Conservation (phyloP, 2,888 invertebrate genomes). For the Thymelicus lineola region DNA sequence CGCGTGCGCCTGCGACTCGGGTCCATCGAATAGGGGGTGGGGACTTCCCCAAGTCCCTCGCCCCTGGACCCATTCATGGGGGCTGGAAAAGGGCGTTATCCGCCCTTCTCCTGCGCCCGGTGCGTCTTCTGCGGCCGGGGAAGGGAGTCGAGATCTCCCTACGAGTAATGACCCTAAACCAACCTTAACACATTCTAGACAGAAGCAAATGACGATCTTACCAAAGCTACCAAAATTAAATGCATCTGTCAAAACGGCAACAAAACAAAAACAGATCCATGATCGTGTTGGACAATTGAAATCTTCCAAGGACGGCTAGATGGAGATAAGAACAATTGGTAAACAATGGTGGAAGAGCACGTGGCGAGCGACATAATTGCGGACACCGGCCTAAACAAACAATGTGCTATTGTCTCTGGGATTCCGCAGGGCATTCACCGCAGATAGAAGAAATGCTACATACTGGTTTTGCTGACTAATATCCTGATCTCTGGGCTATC, state of each 20-base stretch:
- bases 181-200: too few species aligned
- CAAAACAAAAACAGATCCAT: slow-evolving; percentile 39
- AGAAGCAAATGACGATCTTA: neutral
- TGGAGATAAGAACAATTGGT: slow-evolving; percentile 74
- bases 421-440: slow-evolving; percentile 50
- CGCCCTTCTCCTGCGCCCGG: too few species aligned
- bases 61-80: too few species aligned
- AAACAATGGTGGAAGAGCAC: slow-evolving; percentile 67
- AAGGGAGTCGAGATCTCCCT: too few species aligned
- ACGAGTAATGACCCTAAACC: too few species aligned
- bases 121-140: too few species aligned
- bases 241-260: slow-evolving; percentile 31
- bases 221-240: neutral
- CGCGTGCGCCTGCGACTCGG: too few species aligned
- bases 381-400: slow-evolving; percentile 66
- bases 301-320: slow-evolving; percentile 70
- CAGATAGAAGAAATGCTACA: slow-evolving; percentile 39
- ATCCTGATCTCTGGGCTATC: neutral
- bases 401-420: slow-evolving; percentile 69
- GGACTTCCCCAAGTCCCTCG: too few species aligned
- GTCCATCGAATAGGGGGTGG: too few species aligned
- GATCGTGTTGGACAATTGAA: slow-evolving; percentile 49
- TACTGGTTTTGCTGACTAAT: slow-evolving; percentile 12
- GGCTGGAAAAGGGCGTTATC: too few species aligned
- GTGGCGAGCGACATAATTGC: slow-evolving; percentile 70